Evolutionary conservation across 1,140 invertebrate species (phyloP), one percentile per base, ranked within the genome.

Genomic region (Sitobion miscanthi): DNA sequence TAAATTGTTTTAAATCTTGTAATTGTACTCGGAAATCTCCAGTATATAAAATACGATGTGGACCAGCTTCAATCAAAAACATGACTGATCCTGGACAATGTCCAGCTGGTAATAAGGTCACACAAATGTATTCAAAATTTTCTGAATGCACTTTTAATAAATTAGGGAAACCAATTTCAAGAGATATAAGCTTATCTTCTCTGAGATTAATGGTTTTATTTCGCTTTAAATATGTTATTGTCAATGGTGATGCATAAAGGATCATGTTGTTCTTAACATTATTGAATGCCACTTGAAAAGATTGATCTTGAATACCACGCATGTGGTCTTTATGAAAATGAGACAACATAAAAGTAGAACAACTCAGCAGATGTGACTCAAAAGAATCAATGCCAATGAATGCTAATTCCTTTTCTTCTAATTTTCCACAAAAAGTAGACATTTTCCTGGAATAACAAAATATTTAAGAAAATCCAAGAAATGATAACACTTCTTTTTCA

Each of bases 201-300:
- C n/a, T n/a, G 7, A 90, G 88, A 38, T 90, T 38, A 52, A 90
- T 38, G 8, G 54, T 52, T 90, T 35, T 90, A 30, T 90, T 42
- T 38, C 52, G n/a, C 11, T 90, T 90, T 90, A 90, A 90, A 90
- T 38, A 57, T 90, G 88, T 90, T 90, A 90, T 90, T 42, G 88
- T 90, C 11, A 90, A 35, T 1, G 88, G 49, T 38, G 88, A 90
- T 57, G 49, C 52, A 62, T 90, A 90, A 25, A 90, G 54, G 4
- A 90, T 38, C 52, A 88, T 88, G 6, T 90, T 62, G 38, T 62
- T 62, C 62, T 42, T 42, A 45, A 14, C 45, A 90, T 62, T 69
- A 90, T 62, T 62, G 38, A 90, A 90, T 11, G 38, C 14, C 57
- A 20, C 30, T 90, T 90, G 35, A 45, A 90, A 90, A 23, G 17